Base-by-base conservation (phyloP, 2,888 invertebrate species). In the Lutraria lutraria region DNA sequence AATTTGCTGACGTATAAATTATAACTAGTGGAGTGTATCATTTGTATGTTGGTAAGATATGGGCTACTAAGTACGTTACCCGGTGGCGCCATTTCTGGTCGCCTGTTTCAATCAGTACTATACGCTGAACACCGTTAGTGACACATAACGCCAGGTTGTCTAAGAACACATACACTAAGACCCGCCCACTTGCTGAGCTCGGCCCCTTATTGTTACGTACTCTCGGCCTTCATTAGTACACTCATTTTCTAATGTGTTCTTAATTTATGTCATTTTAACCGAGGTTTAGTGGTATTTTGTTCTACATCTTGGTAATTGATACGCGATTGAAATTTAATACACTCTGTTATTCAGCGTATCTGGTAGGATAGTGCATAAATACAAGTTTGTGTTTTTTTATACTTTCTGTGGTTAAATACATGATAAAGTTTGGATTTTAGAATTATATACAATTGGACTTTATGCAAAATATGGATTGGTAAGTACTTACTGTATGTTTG, bases 51-150 rank as follows among this genome's bases (percentile, higher is more conserved):
- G 13, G 34, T 34, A 19, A 10, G 21, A 34, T 76, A 34, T 31
- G 54, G 54, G 85, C 52, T 53, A 85, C 84, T 68, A 25, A 82
- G 85, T 82, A 68, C 68, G 87, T 81, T 72, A 72, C 81, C 76
- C 76, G 43, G 60, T 82, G 90, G 90, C 90, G 90, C 90, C 90
- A 85, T 29, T 79, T 63, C 25, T 60, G 25, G 85, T 53, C 81
- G 84, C 85, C 53, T 72, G 89, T 76, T 88, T 90, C 87, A 87
- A 90, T 90, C 90, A 89, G 83, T n/a, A 19, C 79, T 43, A 76
- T 29, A 56, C 88, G 79, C 34, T 53, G 82, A 76, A 85, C 82
- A 87, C 85, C 60, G 53, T 53, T 60, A 34, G 87, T 90, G 88
- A 90, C 89, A 86, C 76, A 29, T 83, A 87, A 53, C 87, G 89